Percentiles rank a stretch among this genome's conserved stretches.
Conservation (phyloP, 2,888 invertebrate species). For the Bursaphelenchus okinawaensis region DNA sequence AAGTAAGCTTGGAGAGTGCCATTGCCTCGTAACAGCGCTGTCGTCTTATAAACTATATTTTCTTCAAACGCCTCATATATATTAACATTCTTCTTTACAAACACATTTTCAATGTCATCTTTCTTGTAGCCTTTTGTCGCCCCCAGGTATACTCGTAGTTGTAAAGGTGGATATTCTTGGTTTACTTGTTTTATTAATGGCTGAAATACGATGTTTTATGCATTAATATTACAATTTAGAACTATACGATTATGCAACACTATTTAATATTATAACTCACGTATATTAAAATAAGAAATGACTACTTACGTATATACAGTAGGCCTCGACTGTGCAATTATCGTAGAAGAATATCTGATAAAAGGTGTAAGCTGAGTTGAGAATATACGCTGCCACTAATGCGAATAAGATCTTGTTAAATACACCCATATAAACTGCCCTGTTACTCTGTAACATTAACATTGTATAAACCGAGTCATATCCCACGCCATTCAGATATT, state of each 20-base stretch:
- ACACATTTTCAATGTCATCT: slow-evolving; percentile 6
- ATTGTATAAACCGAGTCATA: no score
- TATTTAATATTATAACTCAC: no score
- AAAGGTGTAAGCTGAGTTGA: slow-evolving; percentile 61
- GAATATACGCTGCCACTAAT: slow-evolving; percentile 60
- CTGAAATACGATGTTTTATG: slow-evolving; percentile 2
- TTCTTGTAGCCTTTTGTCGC: neutral
- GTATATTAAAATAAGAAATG: neutral
- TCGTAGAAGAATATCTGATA: slow-evolving; percentile 59
- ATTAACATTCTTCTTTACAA: slow-evolving; percentile 18
- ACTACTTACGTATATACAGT: slow-evolving; percentile 26
- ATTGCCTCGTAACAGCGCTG: slow-evolving; percentile 68
- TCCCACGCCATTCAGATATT: no score
- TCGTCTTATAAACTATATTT: slow-evolving; percentile 13
- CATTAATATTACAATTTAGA: no score
- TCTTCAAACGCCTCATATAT: slow-evolving; percentile 19
- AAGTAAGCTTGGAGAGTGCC: slow-evolving; percentile 78
- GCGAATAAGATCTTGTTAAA: slow-evolving; percentile 5
- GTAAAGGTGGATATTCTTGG: slow-evolving; percentile 34
- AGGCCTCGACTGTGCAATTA: neutral
- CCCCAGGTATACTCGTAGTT: slow-evolving; percentile 38
- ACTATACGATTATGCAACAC: slow-evolving; percentile 4
- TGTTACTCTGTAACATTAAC: no score
- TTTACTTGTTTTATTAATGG: slow-evolving; percentile 1
- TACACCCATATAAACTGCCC: no score